phyloP scores from a whole-genome alignment of 2,888 invertebrate genomes.

The Acleris emargana region DNA sequence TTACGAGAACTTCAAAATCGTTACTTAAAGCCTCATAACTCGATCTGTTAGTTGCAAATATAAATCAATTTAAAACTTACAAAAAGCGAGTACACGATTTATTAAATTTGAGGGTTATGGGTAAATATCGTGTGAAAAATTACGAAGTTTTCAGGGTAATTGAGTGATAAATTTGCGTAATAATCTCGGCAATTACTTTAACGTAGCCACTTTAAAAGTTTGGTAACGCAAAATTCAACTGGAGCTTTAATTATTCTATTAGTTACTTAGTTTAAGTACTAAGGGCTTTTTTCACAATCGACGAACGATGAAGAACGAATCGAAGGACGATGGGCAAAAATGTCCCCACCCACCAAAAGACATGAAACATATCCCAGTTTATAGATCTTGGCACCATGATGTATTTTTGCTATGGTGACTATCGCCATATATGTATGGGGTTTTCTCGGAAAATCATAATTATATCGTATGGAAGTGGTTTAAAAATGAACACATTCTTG shows the following conservation, averaged over 20 bases:
- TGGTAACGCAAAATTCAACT: conserved; percentile 4
- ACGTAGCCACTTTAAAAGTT: conserved; percentile 6
- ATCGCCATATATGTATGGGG: too few relatives aligned
- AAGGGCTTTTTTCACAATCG: too few relatives aligned
- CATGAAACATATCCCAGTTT: too few relatives aligned
- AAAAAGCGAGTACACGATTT: conserved; percentile 12
- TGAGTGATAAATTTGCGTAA: conserved; percentile 19
- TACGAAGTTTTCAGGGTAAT: conserved; percentile 13
- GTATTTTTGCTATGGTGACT: too few relatives aligned
- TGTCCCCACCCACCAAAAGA: too few relatives aligned
- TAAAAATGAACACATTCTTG: too few relatives aligned
- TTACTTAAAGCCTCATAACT: conserved; percentile 1
- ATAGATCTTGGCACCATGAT: too few relatives aligned
- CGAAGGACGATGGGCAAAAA: too few relatives aligned
- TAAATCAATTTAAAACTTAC: background rate
- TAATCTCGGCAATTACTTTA: conserved; percentile 24
- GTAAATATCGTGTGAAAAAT: conserved; percentile 11
- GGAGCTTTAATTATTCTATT: background rate
- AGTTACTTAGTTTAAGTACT: background rate
- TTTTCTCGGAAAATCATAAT: too few relatives aligned
- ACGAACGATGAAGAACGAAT: too few relatives aligned
- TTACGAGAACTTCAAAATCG: background rate
- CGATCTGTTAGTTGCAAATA: background rate
- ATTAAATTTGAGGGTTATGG: conserved; percentile 14
- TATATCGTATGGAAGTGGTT: too few relatives aligned